Percentiles rank a stretch among this genome's conserved stretches.
Conservation (phyloP, 2,888 invertebrate species). For the Thecophora atra region DNA sequence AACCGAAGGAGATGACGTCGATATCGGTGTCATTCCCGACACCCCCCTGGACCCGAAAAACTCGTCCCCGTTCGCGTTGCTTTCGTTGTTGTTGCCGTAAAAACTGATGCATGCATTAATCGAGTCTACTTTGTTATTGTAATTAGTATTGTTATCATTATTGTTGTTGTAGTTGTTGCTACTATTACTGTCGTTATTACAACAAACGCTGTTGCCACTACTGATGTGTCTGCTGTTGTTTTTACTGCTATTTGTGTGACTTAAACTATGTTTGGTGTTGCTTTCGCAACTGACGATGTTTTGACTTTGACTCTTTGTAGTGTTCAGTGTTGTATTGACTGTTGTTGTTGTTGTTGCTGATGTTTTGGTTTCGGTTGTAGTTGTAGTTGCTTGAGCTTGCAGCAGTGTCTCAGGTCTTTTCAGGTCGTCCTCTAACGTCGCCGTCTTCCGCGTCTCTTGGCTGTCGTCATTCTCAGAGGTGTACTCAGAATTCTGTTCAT, state of each 20-base stretch:
- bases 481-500: constrained; percentile 30
- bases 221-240: constrained; percentile 23
- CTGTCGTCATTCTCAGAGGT: constrained; percentile 34
- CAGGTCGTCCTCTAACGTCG: constrained; percentile 11
- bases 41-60: neutral
- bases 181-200: constrained; percentile 44
- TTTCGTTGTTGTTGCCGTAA: neutral
- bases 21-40: neutral
- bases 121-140: constrained; percentile 45
- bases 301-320: constrained; percentile 41
- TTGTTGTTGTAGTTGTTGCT: constrained; percentile 45
- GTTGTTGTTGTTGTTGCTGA: constrained; percentile 22
- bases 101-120: constrained; percentile 45
- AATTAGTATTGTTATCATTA: constrained; percentile 40
- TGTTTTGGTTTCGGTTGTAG: constrained; percentile 10
- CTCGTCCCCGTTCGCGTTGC: neutral
- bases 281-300: constrained; percentile 41
- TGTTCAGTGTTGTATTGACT: constrained; percentile 27
- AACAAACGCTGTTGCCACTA: constrained; percentile 41
- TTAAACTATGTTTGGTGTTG: constrained; percentile 49
- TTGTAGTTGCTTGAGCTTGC: neutral
- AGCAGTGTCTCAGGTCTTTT: neutral
- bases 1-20: neutral
- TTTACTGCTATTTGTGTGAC: constrained; percentile 38
- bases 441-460: constrained; percentile 35